phyloP scores from a whole-genome alignment of 2,113 vertebrate genomes.

The Dasyprocta punctata region DNA sequence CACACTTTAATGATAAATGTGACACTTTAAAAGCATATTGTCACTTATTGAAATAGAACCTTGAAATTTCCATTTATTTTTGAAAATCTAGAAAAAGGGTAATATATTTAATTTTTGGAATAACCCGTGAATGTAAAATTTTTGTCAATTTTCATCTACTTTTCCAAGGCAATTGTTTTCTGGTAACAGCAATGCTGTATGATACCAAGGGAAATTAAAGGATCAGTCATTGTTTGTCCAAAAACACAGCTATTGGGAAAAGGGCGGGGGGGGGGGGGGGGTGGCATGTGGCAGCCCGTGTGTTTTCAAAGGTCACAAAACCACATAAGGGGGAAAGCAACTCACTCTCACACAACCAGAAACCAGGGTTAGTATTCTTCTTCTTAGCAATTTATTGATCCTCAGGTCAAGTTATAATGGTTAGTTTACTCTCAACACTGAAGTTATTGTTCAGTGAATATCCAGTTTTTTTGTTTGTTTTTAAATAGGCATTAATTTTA shows the following conservation, averaged over 20 bases:
- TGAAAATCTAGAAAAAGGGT: not conserved
- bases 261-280: too few relatives aligned
- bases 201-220: not conserved
- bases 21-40: not conserved
- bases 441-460: not conserved
- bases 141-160: not conserved
- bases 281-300: accelerated
- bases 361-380: not conserved
- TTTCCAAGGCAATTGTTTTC: not conserved
- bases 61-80: not conserved
- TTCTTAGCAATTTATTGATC: not conserved
- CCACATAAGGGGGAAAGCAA: not conserved
- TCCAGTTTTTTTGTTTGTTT: not conserved
- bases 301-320: not conserved
- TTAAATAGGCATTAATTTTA: not conserved
- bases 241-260: not conserved
- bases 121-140: not conserved
- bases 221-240: not conserved
- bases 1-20: not conserved
- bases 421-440: not conserved
- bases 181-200: not conserved
- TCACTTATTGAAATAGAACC: not conserved
- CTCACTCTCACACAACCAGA: not conserved
- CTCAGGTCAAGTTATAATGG: not conserved
- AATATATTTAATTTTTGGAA: not conserved